Evolutionary conservation across 2,888 invertebrate genomes (phyloP), one percentile per base, ranked within the genome.

Genomic region (Pachliopta kotzebuea): DNA sequence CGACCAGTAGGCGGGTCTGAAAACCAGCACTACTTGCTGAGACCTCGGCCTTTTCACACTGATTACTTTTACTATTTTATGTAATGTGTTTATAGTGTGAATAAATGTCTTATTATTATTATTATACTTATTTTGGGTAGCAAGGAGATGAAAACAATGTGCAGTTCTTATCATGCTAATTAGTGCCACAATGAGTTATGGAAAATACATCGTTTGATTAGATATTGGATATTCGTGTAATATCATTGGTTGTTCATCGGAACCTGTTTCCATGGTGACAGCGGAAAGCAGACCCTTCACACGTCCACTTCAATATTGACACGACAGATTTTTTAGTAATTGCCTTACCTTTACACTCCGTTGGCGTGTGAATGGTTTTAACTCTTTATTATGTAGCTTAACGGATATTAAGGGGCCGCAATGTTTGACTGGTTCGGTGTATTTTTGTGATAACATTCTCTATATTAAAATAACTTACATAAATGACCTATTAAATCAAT

Each of bases 261-360:
- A 65, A 67, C 63, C 67, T 29, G 67, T 67, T 56, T 54, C 56
- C 58, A 67, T 67, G 58, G 63, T 64, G 63, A 63, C 63, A 58
- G 63, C 63, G 31, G 61, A 81, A 80, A 80, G 77, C 75, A 69
- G 69, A 70, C 72, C 72, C 74, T 78, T 80, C 77, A 77, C 79
- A 77, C 76, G 69, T 57, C 63, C 63, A 55, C 66, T 76, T 80
- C 80, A 85, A 86, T 86, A 84, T 85, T 86, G 76, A 78, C 80
- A 70, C 64, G 66, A 60, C 72, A 80, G 80, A 81, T 81, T 81
- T 84, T 85, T 82, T 74, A 84, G 80, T 83, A 81, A 84, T 85
- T 81, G 81, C 81, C 75, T 72, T 71, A 67, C 71, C 74, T 72
- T 71, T 67, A 73, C 74, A 69, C 72, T 70, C 71, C 73, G 75